Evolutionary conservation across 2,888 invertebrate genomes (phyloP).

Genomic region (Drosophila neonasuta): DNA sequence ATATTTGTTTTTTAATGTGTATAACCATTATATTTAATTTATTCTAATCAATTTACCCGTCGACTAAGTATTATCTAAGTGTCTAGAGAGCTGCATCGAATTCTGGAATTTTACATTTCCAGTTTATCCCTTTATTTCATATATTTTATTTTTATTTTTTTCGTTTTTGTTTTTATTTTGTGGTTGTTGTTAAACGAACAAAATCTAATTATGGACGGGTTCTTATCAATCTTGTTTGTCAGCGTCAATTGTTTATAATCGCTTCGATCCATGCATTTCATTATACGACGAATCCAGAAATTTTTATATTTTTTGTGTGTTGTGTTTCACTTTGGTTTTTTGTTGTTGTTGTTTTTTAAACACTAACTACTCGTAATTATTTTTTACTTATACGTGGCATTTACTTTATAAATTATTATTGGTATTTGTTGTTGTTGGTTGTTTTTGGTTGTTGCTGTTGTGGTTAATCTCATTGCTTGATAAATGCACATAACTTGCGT

Average conservation of each 20-base stretch:
- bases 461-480: slow-evolving; percentile 29
- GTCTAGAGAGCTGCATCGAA: slow-evolving; percentile 11
- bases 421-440: slow-evolving; percentile 18
- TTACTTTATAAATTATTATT: slow-evolving; percentile 42
- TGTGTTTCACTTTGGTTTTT: slow-evolving; percentile 6
- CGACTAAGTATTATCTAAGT: slow-evolving; percentile 27
- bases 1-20: slow-evolving; percentile 19
- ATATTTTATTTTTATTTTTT: slow-evolving; percentile 4
- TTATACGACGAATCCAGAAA: slow-evolving; percentile 21
- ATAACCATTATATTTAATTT: slow-evolving; percentile 26
- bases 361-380: slow-evolving; percentile 37
- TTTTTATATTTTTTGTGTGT: slow-evolving; percentile 3
- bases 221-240: slow-evolving; percentile 79
- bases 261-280: slow-evolving; percentile 42
- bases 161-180: slow-evolving; percentile 8
- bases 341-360: slow-evolving; percentile 27
- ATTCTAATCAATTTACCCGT: slow-evolving; percentile 34
- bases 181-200: slow-evolving; percentile 46
- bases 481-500: slow-evolving; percentile 74
- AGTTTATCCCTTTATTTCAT: slow-evolving; percentile 11
- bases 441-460: slow-evolving; percentile 14
- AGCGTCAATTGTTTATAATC: slow-evolving; percentile 48
- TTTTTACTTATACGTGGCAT: slow-evolving; percentile 22
- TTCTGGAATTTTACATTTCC: slow-evolving; percentile 20
- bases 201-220: slow-evolving; percentile 80